phyloP scores from a whole-genome alignment of 1,140 invertebrate species.

The Nylanderia fulva region DNA sequence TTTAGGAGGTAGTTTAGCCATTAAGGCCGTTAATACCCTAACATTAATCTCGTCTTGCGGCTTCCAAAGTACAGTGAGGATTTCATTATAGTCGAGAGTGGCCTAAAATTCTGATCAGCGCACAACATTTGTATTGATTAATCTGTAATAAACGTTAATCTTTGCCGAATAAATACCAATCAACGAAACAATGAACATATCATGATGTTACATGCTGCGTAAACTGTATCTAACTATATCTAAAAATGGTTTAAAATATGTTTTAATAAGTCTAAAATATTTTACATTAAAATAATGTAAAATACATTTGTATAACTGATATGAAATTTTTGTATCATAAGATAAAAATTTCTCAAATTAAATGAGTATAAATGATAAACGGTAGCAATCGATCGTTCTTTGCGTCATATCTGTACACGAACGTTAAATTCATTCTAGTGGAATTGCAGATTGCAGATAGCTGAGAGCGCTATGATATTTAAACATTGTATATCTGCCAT shows the following conservation, averaged over 20 bases:
- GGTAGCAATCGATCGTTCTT: neutral
- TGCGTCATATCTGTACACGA: neutral
- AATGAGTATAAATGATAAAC: neutral
- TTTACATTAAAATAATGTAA: neutral
- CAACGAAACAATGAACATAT: neutral
- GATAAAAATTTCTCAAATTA: constrained; percentile 16
- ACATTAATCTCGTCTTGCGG: constrained; percentile 59
- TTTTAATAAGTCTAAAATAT: neutral
- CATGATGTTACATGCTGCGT: neutral
- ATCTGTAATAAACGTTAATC: neutral
- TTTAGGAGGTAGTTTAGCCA: constrained; percentile 30
- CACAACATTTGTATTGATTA: constrained; percentile 58
- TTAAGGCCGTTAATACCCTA: constrained; percentile 53
- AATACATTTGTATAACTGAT: neutral
- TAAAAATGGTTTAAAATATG: neutral
- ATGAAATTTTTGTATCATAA: neutral
- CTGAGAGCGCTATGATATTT: constrained; percentile 21
- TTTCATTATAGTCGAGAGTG: constrained; percentile 54
- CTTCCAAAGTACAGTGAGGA: constrained; percentile 30
- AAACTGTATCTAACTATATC: neutral
- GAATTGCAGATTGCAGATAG: neutral
- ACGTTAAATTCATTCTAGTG: neutral
- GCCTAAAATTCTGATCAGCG: constrained; percentile 45
- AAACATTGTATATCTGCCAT: constrained; percentile 5
- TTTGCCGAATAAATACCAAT: neutral